phyloP scores from a whole-genome alignment of 2,797 vertebrate genomes.

The Champsocephalus gunnari region DNA sequence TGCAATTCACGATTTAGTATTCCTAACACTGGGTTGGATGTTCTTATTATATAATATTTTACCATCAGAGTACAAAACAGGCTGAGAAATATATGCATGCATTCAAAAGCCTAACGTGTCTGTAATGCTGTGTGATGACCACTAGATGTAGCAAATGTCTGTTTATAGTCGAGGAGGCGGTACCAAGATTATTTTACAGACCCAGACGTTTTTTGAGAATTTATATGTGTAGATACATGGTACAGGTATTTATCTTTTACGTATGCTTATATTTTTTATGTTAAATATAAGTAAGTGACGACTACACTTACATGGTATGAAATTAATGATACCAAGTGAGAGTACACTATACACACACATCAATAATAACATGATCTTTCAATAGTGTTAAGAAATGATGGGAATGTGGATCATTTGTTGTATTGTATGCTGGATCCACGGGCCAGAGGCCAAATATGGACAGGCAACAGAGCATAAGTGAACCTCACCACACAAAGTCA shows the following conservation, averaged over 20 bases:
- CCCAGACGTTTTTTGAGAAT: background rate
- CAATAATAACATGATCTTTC: background rate
- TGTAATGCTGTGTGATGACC: constrained; percentile 71
- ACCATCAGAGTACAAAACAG: constrained; percentile 13
- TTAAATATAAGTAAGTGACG: constrained; percentile 9
- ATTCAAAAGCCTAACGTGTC: constrained; percentile 19
- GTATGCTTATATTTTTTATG: background rate
- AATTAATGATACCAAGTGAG: background rate
- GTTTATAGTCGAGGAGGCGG: constrained; percentile 3
- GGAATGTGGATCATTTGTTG: background rate
- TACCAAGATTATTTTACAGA: background rate
- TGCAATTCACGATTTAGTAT: constrained; percentile 3
- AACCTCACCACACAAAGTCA: constrained; percentile 10
- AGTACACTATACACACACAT: background rate
- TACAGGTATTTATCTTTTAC: background rate
- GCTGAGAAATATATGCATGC: background rate
- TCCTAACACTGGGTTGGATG: constrained; percentile 2
- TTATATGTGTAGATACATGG: background rate
- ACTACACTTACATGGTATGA: background rate
- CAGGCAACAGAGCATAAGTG: background rate
- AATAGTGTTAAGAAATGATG: background rate
- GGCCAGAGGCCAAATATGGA: constrained; percentile 19
- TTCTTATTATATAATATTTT: constrained; percentile 21
- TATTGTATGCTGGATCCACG: constrained; percentile 13
- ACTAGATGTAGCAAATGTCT: constrained; percentile 78